Base-by-base conservation (phyloP, 2,113 vertebrate species). In the Columbina picui region DNA sequence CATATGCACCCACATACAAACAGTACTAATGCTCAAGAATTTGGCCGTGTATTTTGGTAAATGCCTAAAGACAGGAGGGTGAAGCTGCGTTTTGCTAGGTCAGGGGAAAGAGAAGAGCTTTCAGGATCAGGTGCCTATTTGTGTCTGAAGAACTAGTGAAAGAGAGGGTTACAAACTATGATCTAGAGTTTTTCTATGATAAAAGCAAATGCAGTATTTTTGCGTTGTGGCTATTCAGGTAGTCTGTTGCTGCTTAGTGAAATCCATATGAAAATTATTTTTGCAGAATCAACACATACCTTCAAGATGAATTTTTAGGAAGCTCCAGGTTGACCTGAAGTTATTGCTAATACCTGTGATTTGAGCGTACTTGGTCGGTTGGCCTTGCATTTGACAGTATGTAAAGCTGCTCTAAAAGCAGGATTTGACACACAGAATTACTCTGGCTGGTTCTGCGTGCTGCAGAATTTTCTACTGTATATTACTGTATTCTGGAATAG, bases 1-100 rank as follows among this genome's bases (percentile, higher is more conserved):
- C 23, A 1, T 14, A 4, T 3, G n/a, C 53, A 43, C 16, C 39
- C 7, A 4, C 2, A 0, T 30, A 36, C 68, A 38, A 55, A 5
- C 34, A 17, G 20, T 36, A 4, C 3, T n/a, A 39, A 17, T 1
- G 7, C 26, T 38, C 11, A 23, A 9, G 15, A 65, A 23, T 49
- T 14, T 21, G 14, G 13, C 20, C 29, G 17, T 18, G 8, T 27
- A 9, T 70, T 68, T 36, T 4, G 2, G 14, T 41, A 84, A 69
- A 50, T 23, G 32, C 41, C 3, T 49, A 25, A 23, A 41, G 34
- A 26, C 16, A 12, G 5, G n/a, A 18, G 69, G n/a, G 38, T 71
- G 70, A 39, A 11, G 6, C 20, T 39, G 53, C 14, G 3, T 78
- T 89, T 84, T 56, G 21, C 63, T 77, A 60, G n/a, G n/a, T 41